Conservation (phyloP, 2,113 vertebrate species). For the Phalacrocorax pelagicus region DNA sequence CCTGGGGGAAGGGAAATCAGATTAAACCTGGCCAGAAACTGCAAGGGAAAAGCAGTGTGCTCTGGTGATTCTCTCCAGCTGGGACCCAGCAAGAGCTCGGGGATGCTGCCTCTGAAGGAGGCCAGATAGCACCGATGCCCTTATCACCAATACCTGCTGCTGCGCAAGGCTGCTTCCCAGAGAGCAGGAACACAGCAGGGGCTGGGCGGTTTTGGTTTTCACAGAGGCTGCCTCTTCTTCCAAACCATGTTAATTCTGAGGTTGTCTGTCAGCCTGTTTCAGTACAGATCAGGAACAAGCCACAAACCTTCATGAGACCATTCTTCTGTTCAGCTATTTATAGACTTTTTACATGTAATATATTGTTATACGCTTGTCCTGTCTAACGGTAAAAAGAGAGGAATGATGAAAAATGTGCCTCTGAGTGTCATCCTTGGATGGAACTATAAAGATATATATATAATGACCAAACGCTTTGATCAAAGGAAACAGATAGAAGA, state of each 20-base stretch:
- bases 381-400: neutral
- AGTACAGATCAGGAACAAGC: neutral
- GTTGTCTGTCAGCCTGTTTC: neutral
- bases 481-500: neutral
- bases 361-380: neutral
- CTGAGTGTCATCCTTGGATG: neutral
- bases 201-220: neutral
- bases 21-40: neutral
- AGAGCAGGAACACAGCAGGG: neutral
- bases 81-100: neutral
- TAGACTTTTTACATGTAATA: neutral
- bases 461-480: neutral
- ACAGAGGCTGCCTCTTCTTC: neutral
- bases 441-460: accelerated
- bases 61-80: neutral
- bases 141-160: neutral
- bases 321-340: neutral
- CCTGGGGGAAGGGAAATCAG: neutral
- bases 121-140: neutral
- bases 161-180: neutral
- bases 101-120: neutral
- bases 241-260: neutral
- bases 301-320: accelerated
- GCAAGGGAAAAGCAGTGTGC: neutral
- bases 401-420: neutral